Percentiles rank a stretch among this genome's conserved stretches.
Conservation (phyloP, 37 sponge, comb jelly and placozoan genomes). For the Bolinopsis microptera region DNA sequence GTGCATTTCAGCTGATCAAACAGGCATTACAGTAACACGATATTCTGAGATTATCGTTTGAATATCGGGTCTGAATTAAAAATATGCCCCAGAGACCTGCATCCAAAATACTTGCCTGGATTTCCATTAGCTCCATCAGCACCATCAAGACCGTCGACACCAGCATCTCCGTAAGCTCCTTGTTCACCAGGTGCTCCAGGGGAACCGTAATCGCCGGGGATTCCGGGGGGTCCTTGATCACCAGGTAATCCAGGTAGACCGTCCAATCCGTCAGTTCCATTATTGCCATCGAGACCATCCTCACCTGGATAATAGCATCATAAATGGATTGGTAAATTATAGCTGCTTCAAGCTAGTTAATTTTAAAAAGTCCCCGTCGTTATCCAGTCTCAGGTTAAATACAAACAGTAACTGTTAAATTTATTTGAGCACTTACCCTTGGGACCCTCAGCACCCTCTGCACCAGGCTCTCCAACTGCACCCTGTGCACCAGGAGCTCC, state of each 20-base stretch:
- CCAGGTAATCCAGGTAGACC: conserved; percentile 55
- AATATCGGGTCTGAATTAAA: too few species aligned
- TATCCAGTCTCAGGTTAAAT: too few species aligned
- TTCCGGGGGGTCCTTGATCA: not conserved
- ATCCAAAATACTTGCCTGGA: too few species aligned
- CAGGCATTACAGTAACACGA: too few species aligned
- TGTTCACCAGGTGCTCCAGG: not conserved
- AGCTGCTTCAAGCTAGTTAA: too few species aligned
- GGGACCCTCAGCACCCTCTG: conserved; percentile 31
- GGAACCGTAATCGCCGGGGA: not conserved
- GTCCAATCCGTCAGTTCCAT: conserved; percentile 8
- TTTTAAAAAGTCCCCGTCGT: too few species aligned
- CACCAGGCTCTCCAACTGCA: conserved; percentile 7
- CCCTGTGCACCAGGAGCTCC: not conserved
- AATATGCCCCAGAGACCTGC: too few species aligned
- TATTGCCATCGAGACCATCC: not conserved
- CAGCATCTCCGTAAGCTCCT: not conserved
- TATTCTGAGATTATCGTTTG: too few species aligned
- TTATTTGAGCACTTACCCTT: not conserved
- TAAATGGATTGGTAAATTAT: too few species aligned
- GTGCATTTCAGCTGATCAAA: too few species aligned
- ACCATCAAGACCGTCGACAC: not conserved
- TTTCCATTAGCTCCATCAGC: not conserved
- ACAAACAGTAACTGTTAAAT: too few species aligned
- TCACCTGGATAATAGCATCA: not conserved